These are phyloP conservation scores for Melanotus villosus DNA, from an alignment of 2,888 invertebrate genomes.

Conservation along the genomic window DNA sequence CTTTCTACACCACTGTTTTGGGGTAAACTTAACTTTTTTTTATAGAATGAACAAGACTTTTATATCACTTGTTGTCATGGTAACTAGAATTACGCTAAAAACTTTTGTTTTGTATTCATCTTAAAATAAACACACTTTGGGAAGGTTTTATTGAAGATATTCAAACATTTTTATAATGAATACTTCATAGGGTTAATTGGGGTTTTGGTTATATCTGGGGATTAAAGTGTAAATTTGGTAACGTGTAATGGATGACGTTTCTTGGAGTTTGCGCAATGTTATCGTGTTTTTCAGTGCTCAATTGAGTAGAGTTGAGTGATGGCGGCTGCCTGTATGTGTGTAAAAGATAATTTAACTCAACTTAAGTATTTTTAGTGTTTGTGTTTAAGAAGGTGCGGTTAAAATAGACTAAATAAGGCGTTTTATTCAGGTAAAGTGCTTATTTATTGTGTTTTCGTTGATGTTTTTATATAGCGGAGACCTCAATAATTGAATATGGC, in stretches of 20 bases:
- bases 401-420: neutral
- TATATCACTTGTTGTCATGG: no score
- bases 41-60: no score
- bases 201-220: no score
- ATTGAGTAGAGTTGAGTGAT: slow-evolving; percentile 29
- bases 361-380: slow-evolving; percentile 37
- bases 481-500: slow-evolving; percentile 48
- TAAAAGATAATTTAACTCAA: slow-evolving; percentile 20
- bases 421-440: slow-evolving; percentile 24
- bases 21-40: no score
- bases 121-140: no score
- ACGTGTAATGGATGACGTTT: neutral
- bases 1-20: no score
- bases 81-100: no score
- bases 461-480: neutral
- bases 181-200: no score
- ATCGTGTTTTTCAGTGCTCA: neutral
- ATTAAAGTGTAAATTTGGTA: no score
- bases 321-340: slow-evolving; percentile 37
- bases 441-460: neutral
- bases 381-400: slow-evolving; percentile 2
- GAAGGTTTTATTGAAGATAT: no score
- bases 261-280: neutral
- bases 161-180: no score
- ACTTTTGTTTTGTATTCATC: no score